Evolutionary conservation across 2,888 invertebrate species (phyloP).

Genomic region (Palloptera scutellata): DNA sequence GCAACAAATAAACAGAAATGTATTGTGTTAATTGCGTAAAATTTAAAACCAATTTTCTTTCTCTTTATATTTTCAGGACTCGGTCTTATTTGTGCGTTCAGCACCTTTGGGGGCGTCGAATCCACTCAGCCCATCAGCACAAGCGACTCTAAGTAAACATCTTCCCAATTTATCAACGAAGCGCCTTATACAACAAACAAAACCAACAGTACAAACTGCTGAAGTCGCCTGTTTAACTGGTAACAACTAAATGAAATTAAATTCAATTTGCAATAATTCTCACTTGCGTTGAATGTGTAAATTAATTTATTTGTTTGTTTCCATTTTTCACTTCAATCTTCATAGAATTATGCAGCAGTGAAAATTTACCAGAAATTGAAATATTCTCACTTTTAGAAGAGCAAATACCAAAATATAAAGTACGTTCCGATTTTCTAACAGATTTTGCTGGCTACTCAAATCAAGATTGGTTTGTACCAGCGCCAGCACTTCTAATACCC

Average conservation of each 20-base stretch:
- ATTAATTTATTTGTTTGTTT: too few relatives aligned
- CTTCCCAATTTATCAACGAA: conserved; percentile 60
- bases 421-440: conserved; percentile 92
- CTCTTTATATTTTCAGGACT: conserved; percentile 31
- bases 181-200: conserved; percentile 51
- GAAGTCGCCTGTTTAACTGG: conserved; percentile 63
- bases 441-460: conserved; percentile 81
- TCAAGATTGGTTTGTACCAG: conserved; percentile 89
- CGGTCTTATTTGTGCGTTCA: conserved; percentile 50
- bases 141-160: conserved; percentile 64
- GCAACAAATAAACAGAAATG: background rate
- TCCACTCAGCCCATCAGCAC: conserved; percentile 63
- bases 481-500: conserved; percentile 80
- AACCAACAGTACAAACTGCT: conserved; percentile 51
- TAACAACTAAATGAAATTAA: conserved; percentile 36
- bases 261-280: background rate
- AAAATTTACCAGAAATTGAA: conserved; percentile 93
- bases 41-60: background rate
- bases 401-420: conserved; percentile 91
- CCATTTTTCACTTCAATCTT: conserved; percentile 5
- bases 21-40: too few relatives aligned
- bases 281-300: background rate
- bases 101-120: conserved; percentile 57
- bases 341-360: conserved; percentile 89
- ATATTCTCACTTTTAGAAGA: conserved; percentile 94